Conservation (phyloP, 2,888 invertebrate genomes). For the Orchesellides sinensis region DNA sequence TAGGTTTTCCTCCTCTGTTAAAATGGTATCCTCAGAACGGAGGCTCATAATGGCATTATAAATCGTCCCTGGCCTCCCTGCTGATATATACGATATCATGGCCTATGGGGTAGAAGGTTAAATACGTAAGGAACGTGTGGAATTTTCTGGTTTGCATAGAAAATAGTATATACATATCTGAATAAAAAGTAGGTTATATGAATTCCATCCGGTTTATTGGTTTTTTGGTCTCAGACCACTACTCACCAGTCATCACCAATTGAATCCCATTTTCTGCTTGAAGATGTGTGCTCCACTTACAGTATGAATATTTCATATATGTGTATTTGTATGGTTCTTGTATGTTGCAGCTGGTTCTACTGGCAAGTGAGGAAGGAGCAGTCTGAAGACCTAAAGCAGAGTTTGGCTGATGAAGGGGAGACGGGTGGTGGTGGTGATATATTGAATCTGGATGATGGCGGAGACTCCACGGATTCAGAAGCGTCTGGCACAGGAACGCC, state of each 20-base stretch:
- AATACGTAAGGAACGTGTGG: background rate
- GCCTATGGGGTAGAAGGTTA: slow-evolving; percentile 6
- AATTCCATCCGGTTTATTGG: background rate
- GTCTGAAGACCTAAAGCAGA: slow-evolving; percentile 71
- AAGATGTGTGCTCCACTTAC: too few species aligned
- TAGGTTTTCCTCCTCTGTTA: too few species aligned
- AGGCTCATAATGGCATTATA: background rate
- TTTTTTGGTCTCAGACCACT: background rate
- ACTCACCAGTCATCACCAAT: background rate
- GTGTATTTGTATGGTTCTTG: slow-evolving; percentile 26
- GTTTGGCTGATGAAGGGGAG: slow-evolving; percentile 66
- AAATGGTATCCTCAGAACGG: background rate
- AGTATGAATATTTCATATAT: slow-evolving; percentile 14
- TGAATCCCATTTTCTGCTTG: background rate
- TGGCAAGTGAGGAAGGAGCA: slow-evolving; percentile 75
- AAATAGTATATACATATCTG: background rate
- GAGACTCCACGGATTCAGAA: slow-evolving; percentile 68
- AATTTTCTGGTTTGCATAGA: background rate
- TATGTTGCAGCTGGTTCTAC: slow-evolving; percentile 72
- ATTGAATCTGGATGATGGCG: slow-evolving; percentile 69
- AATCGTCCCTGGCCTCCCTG: background rate
- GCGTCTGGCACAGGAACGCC: slow-evolving; percentile 69
- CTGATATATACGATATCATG: background rate
- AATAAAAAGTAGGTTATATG: background rate
- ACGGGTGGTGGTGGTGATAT: slow-evolving; percentile 66